A percentile compares a stretch with the other conserved stretches of the same genome.
Conservation (phyloP, 2,797 vertebrate genomes). For the Catostomus latipinnis region DNA sequence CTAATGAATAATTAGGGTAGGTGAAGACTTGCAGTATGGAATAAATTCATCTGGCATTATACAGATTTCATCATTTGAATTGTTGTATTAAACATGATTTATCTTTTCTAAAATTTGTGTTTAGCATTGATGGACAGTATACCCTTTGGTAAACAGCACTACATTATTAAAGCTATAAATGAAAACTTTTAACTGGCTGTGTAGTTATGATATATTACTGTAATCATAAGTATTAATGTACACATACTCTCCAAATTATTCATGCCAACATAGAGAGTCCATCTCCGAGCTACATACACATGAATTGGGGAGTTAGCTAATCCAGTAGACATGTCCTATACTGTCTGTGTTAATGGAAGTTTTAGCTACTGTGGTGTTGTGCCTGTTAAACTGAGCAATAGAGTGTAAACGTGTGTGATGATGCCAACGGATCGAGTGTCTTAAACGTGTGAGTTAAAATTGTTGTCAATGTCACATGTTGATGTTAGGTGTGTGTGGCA, state of each 20-base stretch:
- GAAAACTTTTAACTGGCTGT: slow-evolving; percentile 9
- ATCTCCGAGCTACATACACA: background rate
- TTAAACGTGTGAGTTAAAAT: slow-evolving; percentile 24
- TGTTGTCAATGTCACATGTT: slow-evolving; percentile 28
- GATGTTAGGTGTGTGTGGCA: slow-evolving; percentile 9
- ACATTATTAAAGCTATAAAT: slow-evolving; percentile 21
- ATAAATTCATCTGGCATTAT: background rate
- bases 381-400: slow-evolving; percentile 44
- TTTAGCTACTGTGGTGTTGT: slow-evolving; percentile 33
- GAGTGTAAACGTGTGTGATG: slow-evolving; percentile 38
- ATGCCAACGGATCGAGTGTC: slow-evolving; percentile 57
- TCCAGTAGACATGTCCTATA: background rate
- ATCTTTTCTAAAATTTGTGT: background rate
- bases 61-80: background rate
- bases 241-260: slow-evolving; percentile 16
- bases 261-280: slow-evolving; percentile 29
- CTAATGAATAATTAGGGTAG: background rate
- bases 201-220: slow-evolving; percentile 18
- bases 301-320: background rate
- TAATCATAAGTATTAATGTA: slow-evolving; percentile 39
- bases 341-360: slow-evolving; percentile 1
- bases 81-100: background rate
- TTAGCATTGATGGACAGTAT: background rate
- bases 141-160: slow-evolving; percentile 22
- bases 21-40: background rate